Base-by-base conservation (phyloP, 2,888 invertebrate genomes). In the Eilema caniola region DNA sequence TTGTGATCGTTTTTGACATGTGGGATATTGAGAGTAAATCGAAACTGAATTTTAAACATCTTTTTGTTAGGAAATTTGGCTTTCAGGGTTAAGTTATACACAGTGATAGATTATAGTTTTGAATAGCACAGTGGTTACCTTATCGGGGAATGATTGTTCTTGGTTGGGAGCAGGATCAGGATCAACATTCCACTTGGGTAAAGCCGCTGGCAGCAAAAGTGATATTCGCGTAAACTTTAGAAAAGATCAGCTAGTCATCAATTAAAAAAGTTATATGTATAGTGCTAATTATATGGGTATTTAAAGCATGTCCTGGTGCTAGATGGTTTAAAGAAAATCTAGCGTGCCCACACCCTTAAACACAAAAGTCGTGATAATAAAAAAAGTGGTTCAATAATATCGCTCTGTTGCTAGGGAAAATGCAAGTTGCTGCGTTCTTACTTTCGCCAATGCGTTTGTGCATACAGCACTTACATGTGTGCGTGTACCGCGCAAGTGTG, bases 341-440 rank as follows among this genome's bases (percentile, higher is more conserved):
- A 16, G 11, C 20, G 24, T 57, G 23, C 16, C 57, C 20, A 23
- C 33, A 66, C 66, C 65, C 61, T 23, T 14, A 73, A 70, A 64
- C 57, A 25, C 57, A 53, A 66, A 16, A 77, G 82, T 75, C 82
- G 80, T 76, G 69, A 73, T 74, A 61, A 73, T 72, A 82, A 80
- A 82, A n/a, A 72, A 79, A 74, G 72, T 72, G 69, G 76, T 75
- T 67, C 74, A 72, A 74, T 80, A 79, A 76, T 78, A 77, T 72
- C 75, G 69, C 64, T 62, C 75, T 85, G 86, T 86, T 86, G 86
- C 86, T 77, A 86, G 73, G 71, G 85, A 78, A 78, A 85, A 82
- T 78, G 83, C 79, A 78, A 68, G 76, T 77, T 85, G 81, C 85
- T 73, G 66, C 68, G 71, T 79, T 77, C 79, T 75, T 71, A 77